A percentile compares a stretch with the other conserved stretches of the same genome.
Evolutionary conservation across 2,888 invertebrate genomes (phyloP).

Genomic region (Agonopterix subpropinquella): DNA sequence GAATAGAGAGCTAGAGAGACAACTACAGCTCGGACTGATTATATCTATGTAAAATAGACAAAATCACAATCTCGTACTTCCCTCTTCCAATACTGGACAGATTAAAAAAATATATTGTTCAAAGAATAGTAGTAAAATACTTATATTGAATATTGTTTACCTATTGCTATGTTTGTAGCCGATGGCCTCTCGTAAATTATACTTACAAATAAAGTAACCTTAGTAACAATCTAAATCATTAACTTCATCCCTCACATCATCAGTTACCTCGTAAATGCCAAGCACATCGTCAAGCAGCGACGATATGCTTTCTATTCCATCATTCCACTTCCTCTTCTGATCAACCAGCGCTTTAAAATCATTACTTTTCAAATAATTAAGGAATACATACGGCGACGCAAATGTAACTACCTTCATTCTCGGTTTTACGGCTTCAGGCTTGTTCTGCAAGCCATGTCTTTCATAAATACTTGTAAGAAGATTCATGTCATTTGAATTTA

Average conservation of each 20-base stretch:
- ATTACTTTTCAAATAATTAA: conserved; percentile 69
- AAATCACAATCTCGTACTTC: too few species aligned
- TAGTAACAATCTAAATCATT: conserved; percentile 84
- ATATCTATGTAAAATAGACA: too few species aligned
- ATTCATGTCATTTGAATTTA: conserved; percentile 77
- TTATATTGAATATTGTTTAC: too few species aligned
- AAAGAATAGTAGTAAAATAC: too few species aligned
- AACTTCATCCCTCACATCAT: conserved; percentile 43
- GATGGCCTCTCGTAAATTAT: not conserved
- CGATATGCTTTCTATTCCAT: conserved; percentile 79
- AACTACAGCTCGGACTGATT: too few species aligned
- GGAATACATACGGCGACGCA: conserved; percentile 75
- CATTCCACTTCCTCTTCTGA: conserved; percentile 80
- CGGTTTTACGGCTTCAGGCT: conserved; percentile 26
- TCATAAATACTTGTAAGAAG: conserved; percentile 78
- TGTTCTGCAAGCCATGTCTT: conserved; percentile 50
- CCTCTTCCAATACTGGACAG: too few species aligned
- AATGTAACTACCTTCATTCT: conserved; percentile 40
- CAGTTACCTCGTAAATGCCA: conserved; percentile 68
- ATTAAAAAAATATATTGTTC: too few species aligned
- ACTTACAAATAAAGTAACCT: conserved; percentile 1
- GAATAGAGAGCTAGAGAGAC: too few species aligned
- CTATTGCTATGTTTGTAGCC: too few species aligned
- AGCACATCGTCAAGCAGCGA: conserved; percentile 86
- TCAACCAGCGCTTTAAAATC: conserved; percentile 78